These are phyloP conservation scores for Bothrops alternatus DNA, from an alignment of 2,797 vertebrate genomes.

Conservation along the genomic window DNA sequence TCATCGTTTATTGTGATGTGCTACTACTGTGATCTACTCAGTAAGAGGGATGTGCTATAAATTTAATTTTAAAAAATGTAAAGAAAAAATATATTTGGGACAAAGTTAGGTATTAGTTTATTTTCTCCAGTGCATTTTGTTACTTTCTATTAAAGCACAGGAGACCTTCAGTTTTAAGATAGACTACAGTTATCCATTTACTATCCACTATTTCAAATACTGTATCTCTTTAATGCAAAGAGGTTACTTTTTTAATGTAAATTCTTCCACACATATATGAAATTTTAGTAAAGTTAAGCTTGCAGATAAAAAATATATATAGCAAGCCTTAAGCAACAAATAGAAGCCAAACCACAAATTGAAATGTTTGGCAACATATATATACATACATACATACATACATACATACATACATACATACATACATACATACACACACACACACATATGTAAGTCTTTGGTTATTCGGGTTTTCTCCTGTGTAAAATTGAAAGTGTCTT, in stretches of 20 bases:
- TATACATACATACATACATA: neutral
- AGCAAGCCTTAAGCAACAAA: conserved; percentile 26
- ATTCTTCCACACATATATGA: neutral
- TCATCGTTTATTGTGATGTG: neutral
- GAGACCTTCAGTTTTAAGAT: neutral
- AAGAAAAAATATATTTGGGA: neutral
- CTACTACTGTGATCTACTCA: neutral
- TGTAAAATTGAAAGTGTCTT: too few relatives aligned
- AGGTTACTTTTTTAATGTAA: neutral
- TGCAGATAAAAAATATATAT: conserved; percentile 37
- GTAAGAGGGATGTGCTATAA: neutral
- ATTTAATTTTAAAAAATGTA: neutral
- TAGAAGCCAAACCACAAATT: conserved; percentile 1
- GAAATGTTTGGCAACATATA: conserved; percentile 25
- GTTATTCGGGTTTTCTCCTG: too few relatives aligned
- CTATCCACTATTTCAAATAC: neutral
- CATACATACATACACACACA: too few relatives aligned
- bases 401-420: too few relatives aligned
- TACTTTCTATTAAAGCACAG: neutral
- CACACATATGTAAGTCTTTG: too few relatives aligned
- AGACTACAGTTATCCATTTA: neutral
- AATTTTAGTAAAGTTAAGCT: conserved; percentile 21
- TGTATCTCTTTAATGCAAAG: neutral
- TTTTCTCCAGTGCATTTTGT: neutral
- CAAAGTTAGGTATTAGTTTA: neutral